Evolutionary conservation across 2,113 vertebrate species (phyloP).

Genomic region (Chroicocephalus ridibundus): DNA sequence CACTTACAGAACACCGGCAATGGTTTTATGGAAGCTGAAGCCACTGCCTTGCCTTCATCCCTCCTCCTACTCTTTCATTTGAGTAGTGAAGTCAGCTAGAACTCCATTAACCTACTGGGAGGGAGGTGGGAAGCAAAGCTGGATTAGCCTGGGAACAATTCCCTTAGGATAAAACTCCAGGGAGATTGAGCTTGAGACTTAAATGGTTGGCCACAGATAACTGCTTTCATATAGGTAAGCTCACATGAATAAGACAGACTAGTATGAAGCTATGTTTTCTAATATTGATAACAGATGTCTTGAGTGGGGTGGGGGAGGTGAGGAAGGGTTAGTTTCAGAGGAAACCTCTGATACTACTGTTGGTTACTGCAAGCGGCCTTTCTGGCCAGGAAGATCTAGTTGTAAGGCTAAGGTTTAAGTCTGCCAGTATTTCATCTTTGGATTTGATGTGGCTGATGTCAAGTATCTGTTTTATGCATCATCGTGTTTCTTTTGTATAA

Average conservation of each 20-base stretch:
- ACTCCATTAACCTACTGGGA: neutral
- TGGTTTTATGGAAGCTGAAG: neutral
- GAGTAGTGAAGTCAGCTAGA: neutral
- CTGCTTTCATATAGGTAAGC: neutral
- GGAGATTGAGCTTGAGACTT: neutral
- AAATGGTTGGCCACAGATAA: neutral
- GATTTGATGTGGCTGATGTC: neutral
- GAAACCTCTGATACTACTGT: neutral
- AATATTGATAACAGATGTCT: neutral
- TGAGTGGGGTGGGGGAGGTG: neutral
- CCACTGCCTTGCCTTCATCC: neutral
- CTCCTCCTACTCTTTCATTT: neutral
- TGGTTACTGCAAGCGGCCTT: neutral
- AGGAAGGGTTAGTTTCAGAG: neutral
- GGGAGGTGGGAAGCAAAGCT: neutral
- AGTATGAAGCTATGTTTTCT: neutral
- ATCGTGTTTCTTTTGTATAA: neutral
- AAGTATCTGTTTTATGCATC: neutral
- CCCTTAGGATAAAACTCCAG: neutral
- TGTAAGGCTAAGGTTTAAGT: neutral
- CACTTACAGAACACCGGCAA: neutral
- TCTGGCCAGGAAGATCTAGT: neutral
- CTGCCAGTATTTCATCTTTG: neutral
- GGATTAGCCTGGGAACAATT: neutral
- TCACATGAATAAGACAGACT: neutral